Conservation (phyloP, 2,888 invertebrate genomes). For the Pterostichus madidus region DNA sequence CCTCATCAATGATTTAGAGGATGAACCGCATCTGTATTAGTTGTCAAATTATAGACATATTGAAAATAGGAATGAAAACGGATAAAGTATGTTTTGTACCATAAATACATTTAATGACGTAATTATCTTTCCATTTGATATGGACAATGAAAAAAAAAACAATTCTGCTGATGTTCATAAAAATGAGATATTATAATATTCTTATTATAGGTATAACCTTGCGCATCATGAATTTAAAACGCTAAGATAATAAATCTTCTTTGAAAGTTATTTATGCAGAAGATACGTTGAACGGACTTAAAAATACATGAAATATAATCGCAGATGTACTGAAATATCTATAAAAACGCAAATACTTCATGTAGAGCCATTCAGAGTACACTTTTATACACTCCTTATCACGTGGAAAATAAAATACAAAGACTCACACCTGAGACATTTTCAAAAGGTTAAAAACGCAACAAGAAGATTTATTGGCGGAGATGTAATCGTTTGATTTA, state of each 20-base stretch:
- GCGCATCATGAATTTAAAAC: neutral
- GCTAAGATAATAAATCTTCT: neutral
- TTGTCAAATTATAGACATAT: no score
- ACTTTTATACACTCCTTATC: constrained; percentile 21
- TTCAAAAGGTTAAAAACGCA: constrained; percentile 43
- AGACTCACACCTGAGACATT: constrained; percentile 35
- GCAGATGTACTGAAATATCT: neutral
- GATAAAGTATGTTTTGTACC: no score
- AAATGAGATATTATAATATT: no score
- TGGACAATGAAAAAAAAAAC: no score
- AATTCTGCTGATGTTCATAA: no score
- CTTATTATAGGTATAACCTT: neutral
- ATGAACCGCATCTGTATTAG: no score
- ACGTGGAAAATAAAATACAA: constrained; percentile 32
- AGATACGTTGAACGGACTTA: neutral
- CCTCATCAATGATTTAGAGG: no score
- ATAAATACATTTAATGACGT: no score
- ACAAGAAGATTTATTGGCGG: constrained; percentile 27
- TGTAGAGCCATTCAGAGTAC: constrained; percentile 10
- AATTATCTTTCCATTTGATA: no score
- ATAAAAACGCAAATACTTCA: constrained; percentile 30
- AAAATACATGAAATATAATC: constrained; percentile 33
- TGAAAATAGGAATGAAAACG: no score
- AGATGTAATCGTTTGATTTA: constrained; percentile 59
- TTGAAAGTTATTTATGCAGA: constrained; percentile 24